phyloP scores from a whole-genome alignment of 2,113 vertebrate species.

The Psettodes erumei region DNA sequence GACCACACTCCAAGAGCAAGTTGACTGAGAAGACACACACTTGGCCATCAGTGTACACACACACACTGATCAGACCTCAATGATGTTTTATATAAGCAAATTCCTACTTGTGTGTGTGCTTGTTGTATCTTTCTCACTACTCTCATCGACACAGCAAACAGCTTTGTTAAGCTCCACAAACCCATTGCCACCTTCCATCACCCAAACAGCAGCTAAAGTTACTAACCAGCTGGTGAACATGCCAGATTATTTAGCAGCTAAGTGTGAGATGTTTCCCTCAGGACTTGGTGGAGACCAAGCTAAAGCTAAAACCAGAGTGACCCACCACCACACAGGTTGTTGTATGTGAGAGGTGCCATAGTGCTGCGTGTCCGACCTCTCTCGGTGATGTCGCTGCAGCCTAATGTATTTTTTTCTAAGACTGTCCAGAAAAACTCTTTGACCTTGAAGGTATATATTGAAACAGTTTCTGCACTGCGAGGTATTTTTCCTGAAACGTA shows the following conservation, averaged over 20 bases:
- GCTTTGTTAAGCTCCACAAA: too few relatives aligned
- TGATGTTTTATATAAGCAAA: too few relatives aligned
- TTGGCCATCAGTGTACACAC: background rate
- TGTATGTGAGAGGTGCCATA: background rate
- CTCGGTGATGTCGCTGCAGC: background rate
- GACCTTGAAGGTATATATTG: constrained; percentile 50
- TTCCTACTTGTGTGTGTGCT: too few relatives aligned
- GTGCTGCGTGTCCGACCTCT: background rate
- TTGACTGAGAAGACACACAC: constrained; percentile 6
- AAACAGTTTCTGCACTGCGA: constrained; percentile 19
- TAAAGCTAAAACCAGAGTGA: too few relatives aligned
- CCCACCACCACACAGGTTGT: background rate
- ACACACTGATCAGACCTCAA: background rate
- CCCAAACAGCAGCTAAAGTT: too few relatives aligned
- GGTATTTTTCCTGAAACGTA: constrained; percentile 59
- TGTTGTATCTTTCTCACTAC: too few relatives aligned
- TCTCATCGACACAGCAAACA: too few relatives aligned
- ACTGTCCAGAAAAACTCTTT: constrained; percentile 4
- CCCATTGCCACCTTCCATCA: too few relatives aligned
- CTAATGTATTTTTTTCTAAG: constrained; percentile 1
- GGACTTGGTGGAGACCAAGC: too few relatives aligned
- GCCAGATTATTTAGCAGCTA: too few relatives aligned
- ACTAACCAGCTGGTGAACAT: too few relatives aligned
- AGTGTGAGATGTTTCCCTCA: too few relatives aligned
- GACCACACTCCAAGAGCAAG: background rate